phyloP scores from a whole-genome alignment of 2,797 vertebrate genomes.

The Uromys caudimaculatus region DNA sequence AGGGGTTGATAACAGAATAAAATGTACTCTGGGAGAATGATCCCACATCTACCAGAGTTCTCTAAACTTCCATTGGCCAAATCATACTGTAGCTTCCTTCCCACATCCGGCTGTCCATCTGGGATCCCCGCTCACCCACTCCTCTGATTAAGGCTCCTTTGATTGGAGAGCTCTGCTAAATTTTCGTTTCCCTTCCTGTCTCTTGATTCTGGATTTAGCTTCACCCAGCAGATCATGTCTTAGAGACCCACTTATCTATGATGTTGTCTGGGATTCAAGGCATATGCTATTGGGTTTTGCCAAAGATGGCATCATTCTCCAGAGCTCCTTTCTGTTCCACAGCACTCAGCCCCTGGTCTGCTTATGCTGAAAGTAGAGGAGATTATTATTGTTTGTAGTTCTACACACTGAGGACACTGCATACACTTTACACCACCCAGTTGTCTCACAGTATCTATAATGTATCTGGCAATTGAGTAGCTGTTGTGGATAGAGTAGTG shows the following conservation, averaged over 20 bases:
- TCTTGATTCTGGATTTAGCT: neutral
- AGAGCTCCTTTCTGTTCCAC: neutral
- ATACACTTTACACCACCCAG: neutral
- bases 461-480: neutral
- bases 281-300: neutral
- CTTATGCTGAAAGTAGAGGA: neutral
- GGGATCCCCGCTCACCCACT: neutral
- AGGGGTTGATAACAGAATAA: neutral
- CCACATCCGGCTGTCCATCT: neutral
- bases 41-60: neutral
- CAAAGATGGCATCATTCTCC: neutral
- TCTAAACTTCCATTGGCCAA: slow-evolving; percentile 12
- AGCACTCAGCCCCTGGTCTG: neutral
- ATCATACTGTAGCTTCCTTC: neutral
- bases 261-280: slow-evolving; percentile 32
- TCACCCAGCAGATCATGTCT: neutral
- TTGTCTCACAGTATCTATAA: neutral
- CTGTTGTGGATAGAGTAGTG: neutral
- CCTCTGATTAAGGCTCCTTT: neutral
- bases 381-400: slow-evolving; percentile 33
- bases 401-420: neutral
- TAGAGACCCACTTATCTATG: slow-evolving; percentile 28
- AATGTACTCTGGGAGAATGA: neutral
- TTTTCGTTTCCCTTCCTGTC: neutral
- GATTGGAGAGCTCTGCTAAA: neutral